Percentiles rank a stretch among this genome's conserved stretches.
Conservation (phyloP, 2,888 invertebrate genomes). For the Leptinotarsa tumamoca region DNA sequence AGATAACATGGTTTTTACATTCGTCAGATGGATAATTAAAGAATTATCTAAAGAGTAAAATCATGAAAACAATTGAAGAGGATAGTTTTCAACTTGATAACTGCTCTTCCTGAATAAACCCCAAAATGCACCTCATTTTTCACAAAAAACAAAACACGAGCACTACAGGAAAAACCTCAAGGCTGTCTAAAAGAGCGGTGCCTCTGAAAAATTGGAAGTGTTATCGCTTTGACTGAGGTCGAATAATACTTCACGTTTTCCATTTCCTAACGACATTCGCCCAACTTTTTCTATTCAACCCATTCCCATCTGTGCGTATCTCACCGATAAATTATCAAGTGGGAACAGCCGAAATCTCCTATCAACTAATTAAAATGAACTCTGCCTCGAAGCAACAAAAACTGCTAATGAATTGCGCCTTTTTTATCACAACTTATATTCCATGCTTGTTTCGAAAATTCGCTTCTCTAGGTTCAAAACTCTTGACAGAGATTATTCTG, state of each 20-base stretch:
- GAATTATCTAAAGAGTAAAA: too few species aligned
- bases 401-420: slow-evolving; percentile 8
- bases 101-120: background rate
- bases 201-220: background rate
- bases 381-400: slow-evolving; percentile 8
- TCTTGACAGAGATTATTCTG: too few species aligned
- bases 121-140: background rate
- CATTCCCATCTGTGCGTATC: slow-evolving; percentile 12
- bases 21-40: too few species aligned
- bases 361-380: slow-evolving; percentile 25
- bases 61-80: too few species aligned
- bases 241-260: slow-evolving; percentile 1
- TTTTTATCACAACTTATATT: too few species aligned
- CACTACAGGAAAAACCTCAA: too few species aligned
- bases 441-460: too few species aligned
- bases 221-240: background rate
- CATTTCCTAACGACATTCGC: slow-evolving; percentile 2
- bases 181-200: too few species aligned
- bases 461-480: too few species aligned
- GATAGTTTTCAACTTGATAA: background rate
- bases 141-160: too few species aligned
- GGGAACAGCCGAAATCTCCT: slow-evolving; percentile 22
- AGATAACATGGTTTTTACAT: too few species aligned
- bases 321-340: slow-evolving; percentile 22
- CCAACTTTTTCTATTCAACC: slow-evolving; percentile 4